A percentile compares a stretch with the other conserved stretches of the same genome.
Evolutionary conservation across 2,888 invertebrate genomes (phyloP).

Genomic region (Sipha maydis): DNA sequence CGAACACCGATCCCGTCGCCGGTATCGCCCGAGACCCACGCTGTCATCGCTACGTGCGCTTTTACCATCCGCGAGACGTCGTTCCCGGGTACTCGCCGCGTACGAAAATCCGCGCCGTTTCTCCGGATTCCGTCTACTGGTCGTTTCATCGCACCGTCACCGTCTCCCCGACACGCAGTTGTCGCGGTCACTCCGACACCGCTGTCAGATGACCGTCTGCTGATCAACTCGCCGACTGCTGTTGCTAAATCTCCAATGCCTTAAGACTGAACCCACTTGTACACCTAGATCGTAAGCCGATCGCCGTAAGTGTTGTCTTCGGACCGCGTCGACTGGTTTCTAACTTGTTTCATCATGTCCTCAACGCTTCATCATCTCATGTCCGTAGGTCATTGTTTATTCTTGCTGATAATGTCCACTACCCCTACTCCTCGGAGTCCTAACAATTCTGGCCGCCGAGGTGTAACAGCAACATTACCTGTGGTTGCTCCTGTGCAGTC

Average conservation of each 20-base stretch:
- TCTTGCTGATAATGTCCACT: constrained; percentile 39
- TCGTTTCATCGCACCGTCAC: not conserved
- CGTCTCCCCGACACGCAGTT: not conserved
- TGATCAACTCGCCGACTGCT: not conserved
- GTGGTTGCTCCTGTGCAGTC: constrained; percentile 39
- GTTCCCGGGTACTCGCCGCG: not conserved
- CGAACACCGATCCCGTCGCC: not conserved
- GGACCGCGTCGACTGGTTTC: not conserved
- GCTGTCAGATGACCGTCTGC: not conserved
- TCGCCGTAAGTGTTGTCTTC: not conserved
- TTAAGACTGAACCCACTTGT: constrained; percentile 1
- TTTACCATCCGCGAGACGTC: not conserved
- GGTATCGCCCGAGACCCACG: not conserved
- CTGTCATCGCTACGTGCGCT: not conserved
- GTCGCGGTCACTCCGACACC: too few species aligned
- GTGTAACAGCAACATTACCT: constrained; percentile 71
- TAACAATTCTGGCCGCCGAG: constrained; percentile 69
- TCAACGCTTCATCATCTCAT: not conserved
- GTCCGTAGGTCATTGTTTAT: not conserved
- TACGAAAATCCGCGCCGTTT: not conserved
- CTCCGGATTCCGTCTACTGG: not conserved
- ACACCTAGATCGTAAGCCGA: not conserved
- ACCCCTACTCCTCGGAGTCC: constrained; percentile 63
- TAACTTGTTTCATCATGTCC: not conserved
- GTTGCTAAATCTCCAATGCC: constrained; percentile 20